These are phyloP conservation scores for Ectemnius cavifrons DNA, from an alignment of 2,888 invertebrate species.

Conservation along the genomic window DNA sequence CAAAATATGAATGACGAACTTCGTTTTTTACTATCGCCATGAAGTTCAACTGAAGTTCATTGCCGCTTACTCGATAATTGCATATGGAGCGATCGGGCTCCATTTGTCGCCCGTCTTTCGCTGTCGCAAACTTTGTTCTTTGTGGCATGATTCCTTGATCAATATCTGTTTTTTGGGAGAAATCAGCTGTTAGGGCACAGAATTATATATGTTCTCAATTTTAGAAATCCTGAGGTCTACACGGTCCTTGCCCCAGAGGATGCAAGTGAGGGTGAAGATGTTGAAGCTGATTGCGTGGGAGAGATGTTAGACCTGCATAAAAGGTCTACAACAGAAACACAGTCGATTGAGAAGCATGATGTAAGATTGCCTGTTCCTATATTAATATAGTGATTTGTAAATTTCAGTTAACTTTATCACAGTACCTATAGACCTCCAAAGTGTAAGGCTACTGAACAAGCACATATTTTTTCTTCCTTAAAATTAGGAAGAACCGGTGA, in stretches of 20 bases:
- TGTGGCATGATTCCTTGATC: too few relatives aligned
- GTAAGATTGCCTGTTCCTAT: slow-evolving; percentile 56
- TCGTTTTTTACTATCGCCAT: background rate
- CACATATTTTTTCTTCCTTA: slow-evolving; percentile 31
- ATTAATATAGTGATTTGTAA: slow-evolving; percentile 18
- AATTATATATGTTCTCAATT: slow-evolving; percentile 1
- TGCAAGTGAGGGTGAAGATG: slow-evolving; percentile 74
- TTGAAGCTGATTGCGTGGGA: slow-evolving; percentile 68
- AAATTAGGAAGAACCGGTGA: slow-evolving; percentile 78
- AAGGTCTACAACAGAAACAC: slow-evolving; percentile 66
- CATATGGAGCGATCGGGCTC: too few relatives aligned
- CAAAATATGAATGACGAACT: slow-evolving; percentile 12
- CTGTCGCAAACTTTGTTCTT: too few relatives aligned
- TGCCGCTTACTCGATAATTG: too few relatives aligned
- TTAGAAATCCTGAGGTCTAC: slow-evolving; percentile 71
- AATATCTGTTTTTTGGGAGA: too few relatives aligned
- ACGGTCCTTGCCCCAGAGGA: slow-evolving; percentile 76
- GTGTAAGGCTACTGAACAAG: slow-evolving; percentile 23
- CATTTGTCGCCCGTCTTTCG: too few relatives aligned
- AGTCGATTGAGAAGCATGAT: slow-evolving; percentile 71
- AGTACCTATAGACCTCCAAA: slow-evolving; percentile 9
- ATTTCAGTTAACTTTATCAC: slow-evolving; percentile 15
- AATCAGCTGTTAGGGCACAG: too few relatives aligned
- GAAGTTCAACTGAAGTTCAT: too few relatives aligned
- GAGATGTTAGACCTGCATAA: slow-evolving; percentile 71